Evolutionary conservation across 2,888 invertebrate genomes (phyloP), one percentile per base, ranked within the genome.

Genomic region (Apotomis turbidana): DNA sequence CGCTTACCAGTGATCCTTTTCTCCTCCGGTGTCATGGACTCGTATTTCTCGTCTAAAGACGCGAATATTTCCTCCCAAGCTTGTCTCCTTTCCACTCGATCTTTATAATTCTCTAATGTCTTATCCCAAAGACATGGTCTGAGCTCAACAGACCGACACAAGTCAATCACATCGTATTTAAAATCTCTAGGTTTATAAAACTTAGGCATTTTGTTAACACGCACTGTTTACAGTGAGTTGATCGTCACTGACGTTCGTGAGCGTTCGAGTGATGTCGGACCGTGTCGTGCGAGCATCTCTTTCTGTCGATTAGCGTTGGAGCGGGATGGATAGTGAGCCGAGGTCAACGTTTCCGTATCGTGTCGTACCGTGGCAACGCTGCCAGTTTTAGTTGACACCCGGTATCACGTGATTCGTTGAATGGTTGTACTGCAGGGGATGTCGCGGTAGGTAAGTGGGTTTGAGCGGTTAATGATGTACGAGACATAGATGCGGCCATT

Each of bases 51-150:
- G 0, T 93, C 90, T 8, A 93, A 77, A 52, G 80, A 78, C 12
- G 76, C 78, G 74, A 89, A 92, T 76, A 93, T 90, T 75, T 91
- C 87, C 64, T 89, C 87, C 93, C 93, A 93, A 77, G 93, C 90
- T 12, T 75, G 72, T 54, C 88, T 79, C 57, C 90, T 83, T 78
- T 93, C 92, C 0, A 86, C 76, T 0, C 90, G 86, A 77, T 92
- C 92, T 78, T 91, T 93, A 74, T 93, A 91, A 70, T 80, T 82
- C 57, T 92, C 92, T 52, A 85, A 76, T n/a, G 82, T 83, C 76
- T 87, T 91, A 77, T 93, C 88, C 93, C 93, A 93, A 67, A 93
- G 78, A 71, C 90, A 90, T 0, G 91, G 90, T 0, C 90, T 81
- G 1, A 87, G 85, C 63, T 78, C 80, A 1, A 93, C 85, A 1